These are phyloP conservation scores for Metopia argyrocephala DNA, from an alignment of 2,888 invertebrate genomes.

Conservation along the genomic window DNA sequence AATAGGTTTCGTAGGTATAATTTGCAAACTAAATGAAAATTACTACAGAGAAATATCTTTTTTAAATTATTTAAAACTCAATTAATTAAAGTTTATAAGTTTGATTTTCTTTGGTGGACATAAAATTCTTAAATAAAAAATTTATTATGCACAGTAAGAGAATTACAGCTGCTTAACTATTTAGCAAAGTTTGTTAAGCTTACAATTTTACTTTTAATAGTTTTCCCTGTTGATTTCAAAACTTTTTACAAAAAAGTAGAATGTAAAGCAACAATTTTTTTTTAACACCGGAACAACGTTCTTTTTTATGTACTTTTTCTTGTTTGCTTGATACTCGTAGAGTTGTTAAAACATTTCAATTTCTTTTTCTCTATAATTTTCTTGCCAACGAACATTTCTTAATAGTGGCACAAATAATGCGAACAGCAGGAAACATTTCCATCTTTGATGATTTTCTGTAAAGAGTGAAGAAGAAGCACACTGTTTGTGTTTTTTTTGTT, in stretches of 20 bases:
- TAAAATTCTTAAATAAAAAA: conserved; percentile 1
- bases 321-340: neutral
- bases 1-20: too few species aligned
- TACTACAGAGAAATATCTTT: too few species aligned
- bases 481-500: too few species aligned
- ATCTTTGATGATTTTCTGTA: neutral
- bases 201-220: too few species aligned
- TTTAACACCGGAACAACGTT: neutral
- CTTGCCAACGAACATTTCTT: neutral
- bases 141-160: conserved; percentile 20
- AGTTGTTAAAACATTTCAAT: neutral
- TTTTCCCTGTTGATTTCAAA: too few species aligned
- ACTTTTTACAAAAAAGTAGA: neutral
- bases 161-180: too few species aligned
- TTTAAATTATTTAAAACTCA: too few species aligned
- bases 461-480: neutral
- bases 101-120: too few species aligned
- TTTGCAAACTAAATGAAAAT: too few species aligned
- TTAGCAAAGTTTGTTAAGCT: too few species aligned
- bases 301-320: neutral
- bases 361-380: conserved; percentile 31
- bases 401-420: neutral
- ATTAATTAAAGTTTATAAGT: too few species aligned
- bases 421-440: conserved; percentile 29
- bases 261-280: neutral